These are phyloP conservation scores for Trachymyrmex septentrionalis DNA, from an alignment of 1,140 invertebrate genomes.

Conservation along the genomic window DNA sequence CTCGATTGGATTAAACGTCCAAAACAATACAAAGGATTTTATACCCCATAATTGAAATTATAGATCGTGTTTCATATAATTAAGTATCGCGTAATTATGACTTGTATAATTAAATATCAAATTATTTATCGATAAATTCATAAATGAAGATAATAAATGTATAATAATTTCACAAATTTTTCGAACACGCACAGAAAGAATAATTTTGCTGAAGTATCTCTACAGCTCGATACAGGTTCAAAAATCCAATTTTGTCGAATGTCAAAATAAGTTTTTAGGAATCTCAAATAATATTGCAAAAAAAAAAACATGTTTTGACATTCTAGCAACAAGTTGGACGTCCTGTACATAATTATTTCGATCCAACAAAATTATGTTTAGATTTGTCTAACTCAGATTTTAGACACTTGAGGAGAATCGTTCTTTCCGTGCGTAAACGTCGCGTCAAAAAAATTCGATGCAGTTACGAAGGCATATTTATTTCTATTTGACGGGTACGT, in stretches of 20 bases:
- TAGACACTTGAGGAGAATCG: no score
- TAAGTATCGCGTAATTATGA: constrained; percentile 5
- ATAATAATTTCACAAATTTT: neutral
- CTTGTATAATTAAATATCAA: neutral
- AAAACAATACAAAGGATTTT: neutral
- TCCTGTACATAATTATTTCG: no score
- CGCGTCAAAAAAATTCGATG: neutral
- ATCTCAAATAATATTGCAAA: no score
- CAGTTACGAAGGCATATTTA: neutral
- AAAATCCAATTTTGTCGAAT: no score
- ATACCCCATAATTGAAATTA: constrained; percentile 7
- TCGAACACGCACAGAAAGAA: no score
- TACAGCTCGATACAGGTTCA: no score
- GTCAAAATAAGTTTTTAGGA: no score
- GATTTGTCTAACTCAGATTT: no score
- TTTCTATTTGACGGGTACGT: neutral
- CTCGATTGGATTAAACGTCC: neutral
- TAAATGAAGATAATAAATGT: neutral
- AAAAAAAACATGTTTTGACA: no score
- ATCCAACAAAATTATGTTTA: no score
- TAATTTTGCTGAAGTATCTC: no score
- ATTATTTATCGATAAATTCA: neutral
- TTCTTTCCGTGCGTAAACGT: neutral
- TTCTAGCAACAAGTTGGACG: no score
- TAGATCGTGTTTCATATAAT: neutral